Conservation (phyloP, 2,797 vertebrate species). For the Myotis findleyi region DNA sequence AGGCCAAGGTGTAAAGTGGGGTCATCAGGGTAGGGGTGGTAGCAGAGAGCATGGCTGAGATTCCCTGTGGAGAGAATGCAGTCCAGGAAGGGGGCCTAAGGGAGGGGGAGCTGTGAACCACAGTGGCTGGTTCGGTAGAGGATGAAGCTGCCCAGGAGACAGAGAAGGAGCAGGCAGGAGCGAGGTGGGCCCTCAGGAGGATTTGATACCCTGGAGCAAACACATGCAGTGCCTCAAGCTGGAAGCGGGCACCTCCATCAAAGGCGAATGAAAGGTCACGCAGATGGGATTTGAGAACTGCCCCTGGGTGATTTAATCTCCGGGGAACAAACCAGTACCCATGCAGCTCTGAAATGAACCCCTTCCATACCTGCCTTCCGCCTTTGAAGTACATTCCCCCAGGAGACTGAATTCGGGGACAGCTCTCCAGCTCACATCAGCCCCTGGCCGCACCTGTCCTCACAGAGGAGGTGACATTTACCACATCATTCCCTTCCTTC, state of each 20-base stretch:
- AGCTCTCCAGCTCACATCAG: background rate
- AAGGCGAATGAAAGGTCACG: background rate
- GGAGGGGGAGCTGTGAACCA: background rate
- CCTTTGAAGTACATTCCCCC: conserved; percentile 55
- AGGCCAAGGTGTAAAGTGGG: background rate
- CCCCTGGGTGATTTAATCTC: background rate
- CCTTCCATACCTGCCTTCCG: background rate
- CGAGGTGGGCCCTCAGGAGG: background rate
- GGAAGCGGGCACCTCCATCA: background rate
- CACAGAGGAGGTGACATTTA: conserved; percentile 51
- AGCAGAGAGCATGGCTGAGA: background rate
- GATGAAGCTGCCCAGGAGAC: background rate
- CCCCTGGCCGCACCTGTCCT: conserved; percentile 47
- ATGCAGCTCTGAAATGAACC: background rate
- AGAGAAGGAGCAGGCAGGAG: background rate
- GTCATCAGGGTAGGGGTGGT: rapidly evolving
- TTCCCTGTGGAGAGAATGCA: background rate
- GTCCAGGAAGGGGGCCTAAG: background rate
- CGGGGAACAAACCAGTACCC: background rate
- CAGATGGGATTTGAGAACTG: background rate
- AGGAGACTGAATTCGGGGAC: conserved; percentile 15
- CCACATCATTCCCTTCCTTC: background rate
- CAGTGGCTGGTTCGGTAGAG: background rate
- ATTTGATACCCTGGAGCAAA: background rate
- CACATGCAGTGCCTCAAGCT: background rate